Percentiles rank a stretch among this genome's conserved stretches.
phyloP scores from a whole-genome alignment of 2,888 invertebrate genomes.

The Periphyllus acericola region DNA sequence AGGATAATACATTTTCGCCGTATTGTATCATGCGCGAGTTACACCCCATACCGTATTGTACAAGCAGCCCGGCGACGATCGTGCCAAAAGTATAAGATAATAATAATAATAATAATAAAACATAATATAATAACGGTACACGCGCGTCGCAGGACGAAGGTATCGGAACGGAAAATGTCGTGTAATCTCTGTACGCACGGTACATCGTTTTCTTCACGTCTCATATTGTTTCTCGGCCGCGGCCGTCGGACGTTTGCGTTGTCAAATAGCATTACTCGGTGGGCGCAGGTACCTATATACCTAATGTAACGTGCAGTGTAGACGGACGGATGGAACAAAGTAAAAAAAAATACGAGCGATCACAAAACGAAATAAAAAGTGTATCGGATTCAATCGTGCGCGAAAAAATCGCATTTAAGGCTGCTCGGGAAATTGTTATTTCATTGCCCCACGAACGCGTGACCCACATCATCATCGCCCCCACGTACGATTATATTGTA shows the following conservation, averaged over 20 bases:
- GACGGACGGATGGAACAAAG: neutral
- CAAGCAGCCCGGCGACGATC: no score
- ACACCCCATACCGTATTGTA: no score
- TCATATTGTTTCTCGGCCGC: neutral
- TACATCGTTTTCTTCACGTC: neutral
- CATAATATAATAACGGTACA: no score
- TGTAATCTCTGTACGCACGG: no score
- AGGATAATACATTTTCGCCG: no score
- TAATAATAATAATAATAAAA: no score
- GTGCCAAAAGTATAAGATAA: no score
- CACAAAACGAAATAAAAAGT: constrained; percentile 5
- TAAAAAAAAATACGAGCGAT: neutral
- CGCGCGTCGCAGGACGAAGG: no score
- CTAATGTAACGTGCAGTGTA: no score
- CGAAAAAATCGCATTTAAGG: constrained; percentile 45
- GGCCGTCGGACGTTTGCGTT: neutral
- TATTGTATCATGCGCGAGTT: no score
- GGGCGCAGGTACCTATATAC: neutral
- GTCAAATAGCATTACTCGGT: neutral
- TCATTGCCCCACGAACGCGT: constrained; percentile 24
- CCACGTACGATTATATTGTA: neutral
- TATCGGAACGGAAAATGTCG: no score
- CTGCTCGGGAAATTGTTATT: constrained; percentile 35
- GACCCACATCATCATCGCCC: constrained; percentile 30
- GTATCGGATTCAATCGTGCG: constrained; percentile 49